Conservation (phyloP, 2,113 vertebrate genomes). For the Oryzias curvinotus region DNA sequence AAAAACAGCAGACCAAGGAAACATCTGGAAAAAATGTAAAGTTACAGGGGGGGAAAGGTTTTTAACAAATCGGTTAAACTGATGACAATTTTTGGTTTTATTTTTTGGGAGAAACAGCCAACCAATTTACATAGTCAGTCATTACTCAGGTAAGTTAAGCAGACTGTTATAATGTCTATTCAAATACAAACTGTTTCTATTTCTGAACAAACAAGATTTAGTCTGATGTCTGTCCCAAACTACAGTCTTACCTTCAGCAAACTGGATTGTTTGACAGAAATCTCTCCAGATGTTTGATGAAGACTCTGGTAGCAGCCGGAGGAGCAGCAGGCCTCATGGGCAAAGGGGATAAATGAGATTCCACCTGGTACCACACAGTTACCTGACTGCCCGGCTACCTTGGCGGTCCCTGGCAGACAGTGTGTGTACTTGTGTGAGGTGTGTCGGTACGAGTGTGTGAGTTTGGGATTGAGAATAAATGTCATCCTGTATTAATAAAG, state of each 20-base stretch:
- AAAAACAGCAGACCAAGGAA: slow-evolving; percentile 79
- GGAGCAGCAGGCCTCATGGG: slow-evolving; percentile 23
- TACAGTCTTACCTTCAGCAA: slow-evolving; percentile 53
- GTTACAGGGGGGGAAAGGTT: too few relatives aligned
- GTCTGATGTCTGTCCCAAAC: neutral
- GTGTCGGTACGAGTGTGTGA: slow-evolving; percentile 22
- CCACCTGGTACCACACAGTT: slow-evolving; percentile 23
- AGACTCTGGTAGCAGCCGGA: slow-evolving; percentile 20
- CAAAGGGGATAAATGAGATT: slow-evolving; percentile 17
- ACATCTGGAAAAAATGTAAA: slow-evolving; percentile 67
- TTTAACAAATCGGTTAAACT: too few relatives aligned
- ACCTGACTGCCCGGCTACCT: slow-evolving; percentile 51
- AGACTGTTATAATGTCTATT: too few relatives aligned
- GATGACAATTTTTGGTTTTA: too few relatives aligned
- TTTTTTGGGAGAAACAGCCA: too few relatives aligned
- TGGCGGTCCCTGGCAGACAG: slow-evolving; percentile 49
- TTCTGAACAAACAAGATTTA: neutral
- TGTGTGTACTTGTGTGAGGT: slow-evolving; percentile 14
- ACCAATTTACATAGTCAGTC: too few relatives aligned
- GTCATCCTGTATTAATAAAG: slow-evolving; percentile 78
- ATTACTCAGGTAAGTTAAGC: too few relatives aligned
- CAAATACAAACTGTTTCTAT: neutral
- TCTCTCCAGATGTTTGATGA: slow-evolving; percentile 15
- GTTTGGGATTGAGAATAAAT: slow-evolving; percentile 64
- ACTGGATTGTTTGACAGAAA: slow-evolving; percentile 13